Evolutionary conservation across 2,113 vertebrate genomes (phyloP), one percentile per base, ranked within the genome.

Genomic region (Nematolebias whitei): DNA sequence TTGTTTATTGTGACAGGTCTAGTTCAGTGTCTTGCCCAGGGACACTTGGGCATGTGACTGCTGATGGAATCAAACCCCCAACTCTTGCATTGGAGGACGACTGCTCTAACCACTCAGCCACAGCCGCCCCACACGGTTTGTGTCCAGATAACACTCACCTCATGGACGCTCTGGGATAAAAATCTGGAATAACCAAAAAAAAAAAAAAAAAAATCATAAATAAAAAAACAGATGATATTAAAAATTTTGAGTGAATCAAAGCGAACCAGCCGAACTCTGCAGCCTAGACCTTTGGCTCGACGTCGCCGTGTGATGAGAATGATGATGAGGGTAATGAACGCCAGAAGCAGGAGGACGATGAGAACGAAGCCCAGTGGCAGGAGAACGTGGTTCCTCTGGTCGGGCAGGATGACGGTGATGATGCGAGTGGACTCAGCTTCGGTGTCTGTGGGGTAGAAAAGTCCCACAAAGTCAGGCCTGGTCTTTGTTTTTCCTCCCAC

Each of bases 351-450:
- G 43, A 96, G 87, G 0, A 92, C 93, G 1, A 94, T 95, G 92
- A 99, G 90, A 86, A 98, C 76, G 48, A 96, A 99, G 66, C 95
- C 95, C 82, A 99, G 87, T 63, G 96, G 95, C 90, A 97, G 93
- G 83, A 97, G 93, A 69, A 97, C 96, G 78, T 96, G 93, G 54
- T 93, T 69, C 3, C 89, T 91, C 79, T 93, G 83, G 75, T 97
- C 96, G 0, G 96, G 95, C 45, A 99, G 90, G 71, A 97, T 94
- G 63, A 98, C 94, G 0, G 95, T 98, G 85, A 98, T 95, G 60
- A 98, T 92, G 0, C 91, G 94, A 23, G 93, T 92, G 63, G 92
- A 92, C 44, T 93, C 93, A 38, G 81, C 85, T 43, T 92, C 71
- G 0, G 93, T 83, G 70, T 94, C 96, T 98, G 83, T 45, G 73